These are phyloP conservation scores for Gambusia holbrooki DNA, from an alignment of 2,113 vertebrate species.

Conservation along the genomic window DNA sequence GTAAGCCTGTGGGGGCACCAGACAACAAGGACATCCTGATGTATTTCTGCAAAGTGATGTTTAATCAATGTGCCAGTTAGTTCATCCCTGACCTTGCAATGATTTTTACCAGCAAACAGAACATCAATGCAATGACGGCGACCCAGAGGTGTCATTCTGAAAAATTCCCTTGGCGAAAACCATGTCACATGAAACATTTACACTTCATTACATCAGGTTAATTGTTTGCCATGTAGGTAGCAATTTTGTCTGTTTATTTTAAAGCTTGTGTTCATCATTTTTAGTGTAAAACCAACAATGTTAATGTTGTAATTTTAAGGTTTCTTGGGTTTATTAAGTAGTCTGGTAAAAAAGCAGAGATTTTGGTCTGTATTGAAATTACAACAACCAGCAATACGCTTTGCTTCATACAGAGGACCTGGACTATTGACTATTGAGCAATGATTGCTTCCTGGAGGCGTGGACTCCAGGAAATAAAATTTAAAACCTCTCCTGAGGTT, in stretches of 20 bases:
- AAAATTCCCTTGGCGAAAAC: slow-evolving; percentile 29
- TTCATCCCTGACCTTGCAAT: slow-evolving; percentile 64
- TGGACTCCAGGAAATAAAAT: no score
- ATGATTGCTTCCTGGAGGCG: no score
- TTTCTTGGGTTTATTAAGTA: neutral
- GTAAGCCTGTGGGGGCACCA: slow-evolving; percentile 8
- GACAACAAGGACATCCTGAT: slow-evolving; percentile 42
- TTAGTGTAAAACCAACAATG: neutral
- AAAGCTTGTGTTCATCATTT: neutral
- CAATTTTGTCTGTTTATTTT: neutral
- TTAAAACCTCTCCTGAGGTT: no score
- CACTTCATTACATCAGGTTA: neutral
- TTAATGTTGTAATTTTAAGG: neutral
- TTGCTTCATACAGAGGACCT: no score
- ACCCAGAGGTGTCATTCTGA: slow-evolving; percentile 26
- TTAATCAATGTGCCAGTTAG: slow-evolving; percentile 58
- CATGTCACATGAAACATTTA: neutral
- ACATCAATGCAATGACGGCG: slow-evolving; percentile 52
- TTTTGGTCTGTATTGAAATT: no score
- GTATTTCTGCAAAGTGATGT: slow-evolving; percentile 29
- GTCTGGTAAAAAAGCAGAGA: no score
- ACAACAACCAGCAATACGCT: no score
- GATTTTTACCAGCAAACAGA: slow-evolving; percentile 49
- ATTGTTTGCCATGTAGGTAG: neutral
- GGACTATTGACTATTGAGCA: no score